phyloP scores from a whole-genome alignment of 2,888 invertebrate species.

The Drosophila lacicola region DNA sequence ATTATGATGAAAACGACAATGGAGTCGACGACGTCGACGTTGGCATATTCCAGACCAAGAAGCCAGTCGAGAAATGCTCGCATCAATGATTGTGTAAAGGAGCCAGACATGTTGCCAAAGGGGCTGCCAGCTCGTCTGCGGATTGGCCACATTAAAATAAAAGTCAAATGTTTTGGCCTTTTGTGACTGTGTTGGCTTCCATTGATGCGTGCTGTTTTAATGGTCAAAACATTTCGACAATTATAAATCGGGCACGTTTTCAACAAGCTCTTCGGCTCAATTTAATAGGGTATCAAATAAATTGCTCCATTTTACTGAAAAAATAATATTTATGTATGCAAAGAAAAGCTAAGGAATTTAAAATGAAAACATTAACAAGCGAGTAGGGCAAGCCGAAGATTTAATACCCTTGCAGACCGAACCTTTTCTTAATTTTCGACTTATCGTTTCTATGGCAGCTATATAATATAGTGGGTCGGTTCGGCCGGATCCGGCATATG shows the following conservation, averaged over 20 bases:
- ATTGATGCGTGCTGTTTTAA: constrained; percentile 73
- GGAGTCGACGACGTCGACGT: neutral
- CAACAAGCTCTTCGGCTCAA: constrained; percentile 3
- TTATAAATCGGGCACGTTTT: constrained; percentile 47
- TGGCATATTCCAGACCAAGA: constrained; percentile 16
- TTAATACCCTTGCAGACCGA: too few species aligned
- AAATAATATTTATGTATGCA: too few species aligned
- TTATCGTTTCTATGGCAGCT: too few species aligned
- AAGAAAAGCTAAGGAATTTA: neutral
- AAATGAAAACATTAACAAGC: too few species aligned
- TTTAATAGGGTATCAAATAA: neutral
- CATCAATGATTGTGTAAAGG: constrained; percentile 56
- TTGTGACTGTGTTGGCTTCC: constrained; percentile 43
- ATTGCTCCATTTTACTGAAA: neutral
- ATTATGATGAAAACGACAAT: constrained; percentile 51
- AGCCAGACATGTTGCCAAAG: constrained; percentile 17
- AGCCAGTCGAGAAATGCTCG: constrained; percentile 48
- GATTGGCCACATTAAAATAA: constrained; percentile 63
- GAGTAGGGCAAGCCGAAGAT: too few species aligned
- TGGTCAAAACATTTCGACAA: constrained; percentile 64
- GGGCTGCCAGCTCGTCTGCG: constrained; percentile 22
- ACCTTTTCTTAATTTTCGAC: too few species aligned
- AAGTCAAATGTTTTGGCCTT: constrained; percentile 56
- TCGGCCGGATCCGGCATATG: too few species aligned
- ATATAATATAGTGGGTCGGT: too few species aligned